Evolutionary conservation across 1,140 invertebrate genomes (phyloP).

Genomic region (Caenorhabditis tropicalis): DNA sequence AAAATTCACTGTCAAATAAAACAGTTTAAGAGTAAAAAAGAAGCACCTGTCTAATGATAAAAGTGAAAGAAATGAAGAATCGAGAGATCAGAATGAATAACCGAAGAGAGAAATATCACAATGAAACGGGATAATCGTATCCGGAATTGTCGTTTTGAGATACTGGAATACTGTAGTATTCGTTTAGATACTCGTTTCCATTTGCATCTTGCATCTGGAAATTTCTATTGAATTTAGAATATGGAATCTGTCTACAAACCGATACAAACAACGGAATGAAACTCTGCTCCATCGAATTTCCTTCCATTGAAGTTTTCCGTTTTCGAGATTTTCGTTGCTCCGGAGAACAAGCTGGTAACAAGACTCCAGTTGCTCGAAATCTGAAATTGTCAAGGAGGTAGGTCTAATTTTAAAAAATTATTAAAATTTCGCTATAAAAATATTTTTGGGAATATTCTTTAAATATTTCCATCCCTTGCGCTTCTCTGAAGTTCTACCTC

Average conservation of each 20-base stretch:
- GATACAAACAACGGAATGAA: constrained; percentile 5
- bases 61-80: not conserved
- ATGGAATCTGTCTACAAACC: not conserved
- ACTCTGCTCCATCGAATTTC: not conserved
- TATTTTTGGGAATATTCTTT: too few relatives aligned
- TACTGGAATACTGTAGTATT: constrained; percentile 12
- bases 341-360: constrained; percentile 69
- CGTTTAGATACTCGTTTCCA: constrained; percentile 30
- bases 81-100: not conserved
- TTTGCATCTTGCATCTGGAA: constrained; percentile 24
- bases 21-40: not conserved
- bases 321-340: constrained; percentile 61
- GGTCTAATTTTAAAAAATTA: too few relatives aligned
- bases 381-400: constrained; percentile 51
- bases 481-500: too few relatives aligned
- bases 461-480: too few relatives aligned
- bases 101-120: not conserved
- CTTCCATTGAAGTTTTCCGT: constrained; percentile 24
- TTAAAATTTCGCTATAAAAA: too few relatives aligned
- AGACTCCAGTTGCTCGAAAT: constrained; percentile 67
- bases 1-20: too few relatives aligned
- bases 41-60: not conserved
- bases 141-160: not conserved
- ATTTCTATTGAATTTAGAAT: not conserved
- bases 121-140: not conserved